Conservation (phyloP, 2,797 vertebrate species). For the Jordanella pulchra region DNA sequence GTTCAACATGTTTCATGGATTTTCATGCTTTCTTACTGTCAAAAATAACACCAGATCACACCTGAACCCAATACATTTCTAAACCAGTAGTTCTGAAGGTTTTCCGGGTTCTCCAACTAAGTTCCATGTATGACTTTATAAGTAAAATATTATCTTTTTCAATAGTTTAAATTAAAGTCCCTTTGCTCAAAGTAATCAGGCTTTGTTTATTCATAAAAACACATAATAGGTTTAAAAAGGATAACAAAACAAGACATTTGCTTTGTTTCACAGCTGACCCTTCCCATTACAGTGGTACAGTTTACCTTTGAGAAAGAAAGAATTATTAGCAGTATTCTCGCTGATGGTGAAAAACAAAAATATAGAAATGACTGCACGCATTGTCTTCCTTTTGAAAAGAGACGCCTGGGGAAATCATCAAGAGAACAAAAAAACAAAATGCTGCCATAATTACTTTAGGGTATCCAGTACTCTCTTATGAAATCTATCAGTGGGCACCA, state of each 20-base stretch:
- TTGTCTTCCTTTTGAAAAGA: conserved; percentile 82
- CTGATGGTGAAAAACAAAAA: conserved; percentile 74
- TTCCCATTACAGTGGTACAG: conserved; percentile 51
- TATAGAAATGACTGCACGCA: conserved; percentile 78
- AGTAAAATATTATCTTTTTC: conserved; percentile 19
- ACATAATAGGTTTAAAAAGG: conserved; percentile 41
- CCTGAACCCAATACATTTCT: conserved; percentile 1
- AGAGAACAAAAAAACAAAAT: conserved; percentile 71
- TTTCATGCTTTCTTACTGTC: background rate
- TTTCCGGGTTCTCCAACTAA: conserved; percentile 17
- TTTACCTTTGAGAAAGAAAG: conserved; percentile 48
- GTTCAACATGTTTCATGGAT: too few species aligned
- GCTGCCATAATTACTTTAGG: conserved; percentile 81
- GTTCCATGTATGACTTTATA: background rate
- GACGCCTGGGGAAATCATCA: conserved; percentile 81
- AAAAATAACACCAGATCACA: background rate
- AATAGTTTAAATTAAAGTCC: background rate
- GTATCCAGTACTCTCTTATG: conserved; percentile 79
- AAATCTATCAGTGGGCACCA: conserved; percentile 77
- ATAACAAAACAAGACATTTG: conserved; percentile 50
- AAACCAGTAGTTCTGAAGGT: background rate
- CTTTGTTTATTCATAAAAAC: conserved; percentile 22
- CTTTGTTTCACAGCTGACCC: conserved; percentile 60
- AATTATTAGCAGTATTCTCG: conserved; percentile 72
- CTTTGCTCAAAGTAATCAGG: conserved; percentile 27